phyloP scores from a whole-genome alignment of 1,140 invertebrate species.

The Procambarus clarkii region DNA sequence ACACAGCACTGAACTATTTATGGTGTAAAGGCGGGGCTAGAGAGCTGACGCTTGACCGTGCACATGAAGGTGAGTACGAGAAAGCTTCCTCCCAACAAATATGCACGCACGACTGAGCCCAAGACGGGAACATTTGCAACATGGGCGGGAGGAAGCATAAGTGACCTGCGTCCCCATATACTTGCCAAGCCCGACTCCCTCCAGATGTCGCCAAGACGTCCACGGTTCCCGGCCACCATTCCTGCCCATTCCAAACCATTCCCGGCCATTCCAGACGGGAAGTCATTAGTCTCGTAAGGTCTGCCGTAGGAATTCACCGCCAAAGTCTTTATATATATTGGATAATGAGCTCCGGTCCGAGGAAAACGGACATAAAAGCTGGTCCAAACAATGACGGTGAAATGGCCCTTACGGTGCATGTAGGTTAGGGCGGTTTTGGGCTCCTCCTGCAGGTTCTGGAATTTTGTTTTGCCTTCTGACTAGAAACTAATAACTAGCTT shows the following conservation, averaged over 20 bases:
- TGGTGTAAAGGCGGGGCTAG: no score
- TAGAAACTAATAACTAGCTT: neutral
- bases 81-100: no score
- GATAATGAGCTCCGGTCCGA: slow-evolving; percentile 37
- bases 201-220: slow-evolving; percentile 1
- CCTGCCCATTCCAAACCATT: slow-evolving; percentile 1
- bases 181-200: neutral
- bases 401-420: neutral
- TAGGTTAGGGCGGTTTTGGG: neutral
- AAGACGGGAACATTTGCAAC: no score
- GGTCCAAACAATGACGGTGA: neutral
- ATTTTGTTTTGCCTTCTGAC: no score
- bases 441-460: neutral
- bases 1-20: no score
- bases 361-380: neutral
- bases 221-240: neutral
- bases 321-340: slow-evolving; percentile 34
- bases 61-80: no score
- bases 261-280: slow-evolving; percentile 24
- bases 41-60: no score
- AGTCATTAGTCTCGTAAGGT: slow-evolving; percentile 4
- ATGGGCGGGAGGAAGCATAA: neutral
- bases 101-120: no score
- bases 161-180: neutral
- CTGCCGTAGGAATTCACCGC: neutral